Base-by-base conservation (phyloP, 1,140 invertebrate genomes). In the Cyclargus thomasi region DNA sequence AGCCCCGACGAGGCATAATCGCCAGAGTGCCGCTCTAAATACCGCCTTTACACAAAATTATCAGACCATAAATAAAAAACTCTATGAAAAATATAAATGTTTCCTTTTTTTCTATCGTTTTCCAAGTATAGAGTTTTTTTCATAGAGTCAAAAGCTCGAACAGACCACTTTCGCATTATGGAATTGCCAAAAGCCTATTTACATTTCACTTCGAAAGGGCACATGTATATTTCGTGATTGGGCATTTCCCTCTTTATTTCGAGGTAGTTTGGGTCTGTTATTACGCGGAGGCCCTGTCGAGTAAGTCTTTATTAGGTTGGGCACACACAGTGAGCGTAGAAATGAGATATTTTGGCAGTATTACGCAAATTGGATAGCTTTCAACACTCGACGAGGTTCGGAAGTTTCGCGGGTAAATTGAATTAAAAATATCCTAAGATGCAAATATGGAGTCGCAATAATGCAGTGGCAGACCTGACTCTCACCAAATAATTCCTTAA, bases 291-390 rank as follows among this genome's bases (percentile, higher is more conserved):
- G 7, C 21, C 29, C 16, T 53, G 39, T 70, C 63, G 59, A 64
- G 74, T 85, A 39, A 74, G 62, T 65, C 70, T 72, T 16, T 85
- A 82, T 76, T 68, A 64, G 36, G 21, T 62, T 68, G 47, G 64
- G 57, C 67, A 36, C 66, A 72, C 66, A 73, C 81, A 87, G 81
- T 84, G 78, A 89, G 85, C 85, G 86, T 87, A 90, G 86, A 90
- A 90, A 90, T 90, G 85, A 90, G 88, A 90, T 90, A 89, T 90
- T 90, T 90, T 88, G 88, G 84, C 81, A 89, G 88, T 90, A 90
- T 89, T 90, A 90, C 88, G 85, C 85, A 90, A 90, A 90, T 90
- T 90, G 88, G 88, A 90, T 90, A 90, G 88, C 88, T 90, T 90
- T 90, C 88, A 88, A 90, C 88, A 90, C 88, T 90, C 88, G 82